Base-by-base conservation (phyloP, 2,113 vertebrate genomes). In the Bucco capensis region DNA sequence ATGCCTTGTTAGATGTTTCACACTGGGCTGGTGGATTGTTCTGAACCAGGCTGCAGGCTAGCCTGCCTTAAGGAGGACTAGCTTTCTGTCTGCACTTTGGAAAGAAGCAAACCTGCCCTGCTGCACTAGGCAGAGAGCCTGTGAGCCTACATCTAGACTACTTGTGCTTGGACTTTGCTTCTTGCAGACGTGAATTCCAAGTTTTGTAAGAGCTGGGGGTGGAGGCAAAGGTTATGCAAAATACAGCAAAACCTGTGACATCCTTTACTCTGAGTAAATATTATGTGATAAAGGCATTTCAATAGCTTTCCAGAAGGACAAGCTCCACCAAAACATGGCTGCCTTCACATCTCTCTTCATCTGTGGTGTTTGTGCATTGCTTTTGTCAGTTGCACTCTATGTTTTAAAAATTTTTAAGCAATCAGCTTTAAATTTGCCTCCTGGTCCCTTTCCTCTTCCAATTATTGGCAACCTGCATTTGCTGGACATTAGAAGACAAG, bases 391-490 rank as follows among this genome's bases (percentile, higher is more conserved):
- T 10, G 13, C 14, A 2, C 15, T 74, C n/a, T 79, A 23, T 30
- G 23, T 72, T 70, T 46, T 90, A 19, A 53, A n/a, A 31, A 23
- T 24, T 73, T 61, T 65, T 19, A 61, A 78, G 40, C 31, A 56
- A 12, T 53, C 73, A 22, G 40, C 70, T 84, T 86, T 62, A 56
- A 81, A 70, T 56, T 58, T 89, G 21, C 86, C 95, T 40, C 94
- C 96, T 0, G 93, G 94, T 51, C 96, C 94, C 0, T 28, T 47
- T 30, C 91, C 89, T n/a, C 88, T 95, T 25, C 94, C 92, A 0
- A 4, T 94, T 28, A 81, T 96, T 27, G 93, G 93, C 62, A 95
- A 94, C 78, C 73, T 97, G 78, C 94, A 95, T n/a, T 46, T 91
- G 50, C 70, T 96, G 85, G 84, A 96, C 61, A 35, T 95, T 25